A percentile compares a stretch with the other conserved stretches of the same genome.
These are phyloP conservation scores for Pinctada fucata DNA, from an alignment of 2,888 invertebrate genomes.

Conservation along the genomic window DNA sequence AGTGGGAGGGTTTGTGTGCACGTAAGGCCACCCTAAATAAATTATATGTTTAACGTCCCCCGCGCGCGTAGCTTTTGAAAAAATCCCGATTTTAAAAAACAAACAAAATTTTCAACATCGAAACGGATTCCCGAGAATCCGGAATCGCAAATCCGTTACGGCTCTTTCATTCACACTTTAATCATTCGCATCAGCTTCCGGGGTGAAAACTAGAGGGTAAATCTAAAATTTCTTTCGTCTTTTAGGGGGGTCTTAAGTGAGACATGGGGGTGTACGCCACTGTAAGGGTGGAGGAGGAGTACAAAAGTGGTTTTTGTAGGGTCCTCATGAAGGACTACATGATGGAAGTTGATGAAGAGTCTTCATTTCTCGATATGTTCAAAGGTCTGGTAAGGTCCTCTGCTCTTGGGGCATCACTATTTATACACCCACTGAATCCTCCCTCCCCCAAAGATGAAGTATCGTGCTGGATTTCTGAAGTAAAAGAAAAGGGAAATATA, in stretches of 20 bases:
- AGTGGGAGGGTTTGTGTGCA: no score
- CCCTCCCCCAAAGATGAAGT: slow-evolving; percentile 19
- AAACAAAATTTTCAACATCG: no score
- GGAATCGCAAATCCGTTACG: no score
- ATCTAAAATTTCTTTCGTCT: neutral
- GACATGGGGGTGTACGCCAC: neutral
- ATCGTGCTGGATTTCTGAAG: neutral
- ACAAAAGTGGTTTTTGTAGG: neutral
- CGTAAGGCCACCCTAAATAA: no score
- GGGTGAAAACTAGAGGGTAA: no score
- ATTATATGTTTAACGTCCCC: no score
- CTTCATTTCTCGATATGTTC: neutral
- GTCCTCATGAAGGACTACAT: neutral
- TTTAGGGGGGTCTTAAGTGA: neutral
- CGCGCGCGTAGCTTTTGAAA: no score
- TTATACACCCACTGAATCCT: slow-evolving; percentile 1
- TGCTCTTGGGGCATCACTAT: neutral
- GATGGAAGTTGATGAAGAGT: neutral
- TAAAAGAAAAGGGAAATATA: neutral
- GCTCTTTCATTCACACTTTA: no score
- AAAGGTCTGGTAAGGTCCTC: neutral
- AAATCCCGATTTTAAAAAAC: no score
- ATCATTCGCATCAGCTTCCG: no score
- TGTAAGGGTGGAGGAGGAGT: neutral
- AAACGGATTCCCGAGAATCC: no score